A percentile compares a stretch with the other conserved stretches of the same genome.
phyloP scores from a whole-genome alignment of 2,113 vertebrate species.

The Laterallus jamaicensis region DNA sequence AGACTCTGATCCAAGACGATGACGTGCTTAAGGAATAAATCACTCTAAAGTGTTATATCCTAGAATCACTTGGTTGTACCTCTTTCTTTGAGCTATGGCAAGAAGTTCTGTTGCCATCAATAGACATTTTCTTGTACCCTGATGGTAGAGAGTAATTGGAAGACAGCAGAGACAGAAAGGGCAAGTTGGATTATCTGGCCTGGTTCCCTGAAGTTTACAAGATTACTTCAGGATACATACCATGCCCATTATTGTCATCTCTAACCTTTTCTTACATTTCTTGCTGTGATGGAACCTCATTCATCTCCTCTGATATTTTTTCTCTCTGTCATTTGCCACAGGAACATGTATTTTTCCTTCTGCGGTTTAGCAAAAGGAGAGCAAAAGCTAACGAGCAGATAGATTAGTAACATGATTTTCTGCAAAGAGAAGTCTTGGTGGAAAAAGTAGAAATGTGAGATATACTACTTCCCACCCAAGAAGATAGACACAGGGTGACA shows the following conservation, averaged over 20 bases:
- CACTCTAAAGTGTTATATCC: background rate
- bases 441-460: background rate
- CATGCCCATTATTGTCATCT: background rate
- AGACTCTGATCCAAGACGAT: background rate
- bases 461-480: background rate
- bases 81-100: background rate
- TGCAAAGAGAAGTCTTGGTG: background rate
- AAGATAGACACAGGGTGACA: background rate
- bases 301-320: background rate
- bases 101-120: background rate
- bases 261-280: slow-evolving; percentile 24
- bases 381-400: background rate
- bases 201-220: slow-evolving; percentile 7
- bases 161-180: background rate
- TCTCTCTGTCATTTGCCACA: background rate
- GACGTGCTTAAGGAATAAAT: background rate
- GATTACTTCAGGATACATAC: background rate
- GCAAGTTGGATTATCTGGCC: background rate
- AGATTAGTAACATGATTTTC: background rate
- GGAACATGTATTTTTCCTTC: background rate
- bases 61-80: background rate
- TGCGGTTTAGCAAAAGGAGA: background rate
- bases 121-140: background rate
- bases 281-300: background rate
- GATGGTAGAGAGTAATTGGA: background rate